These are phyloP conservation scores for Lordiphosa stackelbergi DNA, from an alignment of 1,140 invertebrate species.

Conservation along the genomic window DNA sequence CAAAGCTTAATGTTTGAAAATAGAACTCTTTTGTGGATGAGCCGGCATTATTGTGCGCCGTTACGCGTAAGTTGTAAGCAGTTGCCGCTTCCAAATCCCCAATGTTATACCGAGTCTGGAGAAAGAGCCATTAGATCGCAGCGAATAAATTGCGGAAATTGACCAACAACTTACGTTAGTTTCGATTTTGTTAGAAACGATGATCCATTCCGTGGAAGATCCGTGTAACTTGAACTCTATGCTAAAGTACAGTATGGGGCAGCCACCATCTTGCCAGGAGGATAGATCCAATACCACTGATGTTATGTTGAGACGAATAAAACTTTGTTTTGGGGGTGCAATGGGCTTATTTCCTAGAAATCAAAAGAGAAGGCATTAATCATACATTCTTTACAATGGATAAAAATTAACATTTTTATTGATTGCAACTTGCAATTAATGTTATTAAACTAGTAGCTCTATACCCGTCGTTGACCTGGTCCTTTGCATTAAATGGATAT, in stretches of 20 bases:
- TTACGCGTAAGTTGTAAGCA: slow-evolving; percentile 82
- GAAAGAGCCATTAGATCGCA: background rate
- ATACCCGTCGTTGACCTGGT: too few relatives aligned
- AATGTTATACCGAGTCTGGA: slow-evolving; percentile 78
- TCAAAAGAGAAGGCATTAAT: slow-evolving; percentile 30
- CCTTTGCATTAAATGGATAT: too few relatives aligned
- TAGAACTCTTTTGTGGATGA: slow-evolving; percentile 4
- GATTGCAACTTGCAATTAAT: too few relatives aligned
- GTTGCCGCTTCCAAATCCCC: slow-evolving; percentile 83
- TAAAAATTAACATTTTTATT: too few relatives aligned
- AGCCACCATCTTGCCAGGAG: slow-evolving; percentile 83
- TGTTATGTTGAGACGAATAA: slow-evolving; percentile 81
- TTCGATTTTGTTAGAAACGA: slow-evolving; percentile 79
- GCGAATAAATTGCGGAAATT: background rate
- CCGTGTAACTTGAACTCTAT: slow-evolving; percentile 80
- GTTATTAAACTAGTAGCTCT: too few relatives aligned
- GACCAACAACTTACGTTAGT: slow-evolving; percentile 66
- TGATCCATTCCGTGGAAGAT: slow-evolving; percentile 78
- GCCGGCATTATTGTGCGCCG: slow-evolving; percentile 3
- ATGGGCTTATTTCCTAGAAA: slow-evolving; percentile 78
- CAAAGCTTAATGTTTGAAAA: background rate
- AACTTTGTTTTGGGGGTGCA: slow-evolving; percentile 77
- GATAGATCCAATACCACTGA: slow-evolving; percentile 81
- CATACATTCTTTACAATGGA: too few relatives aligned
- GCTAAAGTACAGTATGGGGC: slow-evolving; percentile 82